These are phyloP conservation scores for Eclectus roratus DNA, from an alignment of 2,113 vertebrate species.

Conservation along the genomic window DNA sequence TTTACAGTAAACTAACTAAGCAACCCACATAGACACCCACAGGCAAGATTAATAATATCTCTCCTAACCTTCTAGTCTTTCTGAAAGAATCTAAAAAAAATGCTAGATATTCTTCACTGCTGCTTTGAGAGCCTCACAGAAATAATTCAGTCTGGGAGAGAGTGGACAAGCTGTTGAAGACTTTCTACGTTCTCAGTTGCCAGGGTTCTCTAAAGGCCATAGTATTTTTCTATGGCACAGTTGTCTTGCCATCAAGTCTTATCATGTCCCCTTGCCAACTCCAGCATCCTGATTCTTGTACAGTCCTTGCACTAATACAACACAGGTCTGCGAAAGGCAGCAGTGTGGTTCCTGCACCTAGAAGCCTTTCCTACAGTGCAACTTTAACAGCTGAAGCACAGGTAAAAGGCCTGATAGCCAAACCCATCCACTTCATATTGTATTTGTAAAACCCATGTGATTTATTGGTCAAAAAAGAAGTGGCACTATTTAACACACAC, in stretches of 20 bases:
- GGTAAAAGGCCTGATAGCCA: background rate
- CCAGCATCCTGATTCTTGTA: background rate
- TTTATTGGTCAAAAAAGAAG: background rate
- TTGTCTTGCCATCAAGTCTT: background rate
- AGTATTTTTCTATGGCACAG: background rate
- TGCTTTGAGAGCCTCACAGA: background rate
- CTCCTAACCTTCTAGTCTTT: background rate
- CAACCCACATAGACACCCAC: slow-evolving; percentile 1
- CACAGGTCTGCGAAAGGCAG: background rate
- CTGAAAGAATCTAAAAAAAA: background rate
- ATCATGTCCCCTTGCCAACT: background rate
- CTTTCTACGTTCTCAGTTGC: background rate
- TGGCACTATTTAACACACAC: background rate
- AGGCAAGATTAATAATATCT: background rate
- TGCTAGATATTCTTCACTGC: background rate
- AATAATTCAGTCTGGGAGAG: background rate
- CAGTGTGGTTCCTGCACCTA: background rate
- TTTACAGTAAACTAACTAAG: background rate
- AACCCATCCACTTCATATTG: background rate
- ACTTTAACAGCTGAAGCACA: background rate
- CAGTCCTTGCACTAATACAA: background rate
- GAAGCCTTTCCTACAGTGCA: background rate
- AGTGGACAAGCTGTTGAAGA: background rate
- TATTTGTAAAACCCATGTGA: background rate
- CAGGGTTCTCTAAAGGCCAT: background rate